phyloP scores from a whole-genome alignment of 2,888 invertebrate genomes.

The Hemicrepidius hirtus region DNA sequence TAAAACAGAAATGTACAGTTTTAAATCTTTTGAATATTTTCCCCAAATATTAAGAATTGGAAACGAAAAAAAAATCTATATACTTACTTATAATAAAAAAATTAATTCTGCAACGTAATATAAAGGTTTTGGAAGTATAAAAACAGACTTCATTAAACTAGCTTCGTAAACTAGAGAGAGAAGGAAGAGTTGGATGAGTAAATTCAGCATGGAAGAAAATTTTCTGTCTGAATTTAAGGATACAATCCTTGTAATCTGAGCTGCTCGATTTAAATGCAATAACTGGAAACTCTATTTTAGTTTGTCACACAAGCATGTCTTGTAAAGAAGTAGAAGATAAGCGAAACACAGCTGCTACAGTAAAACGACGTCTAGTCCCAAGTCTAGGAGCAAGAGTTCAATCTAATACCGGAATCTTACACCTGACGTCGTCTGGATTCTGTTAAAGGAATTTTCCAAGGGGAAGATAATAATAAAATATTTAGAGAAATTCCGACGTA shows the following conservation, averaged over 20 bases:
- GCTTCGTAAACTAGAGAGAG: too few relatives aligned
- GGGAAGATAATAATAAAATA: conserved; percentile 30
- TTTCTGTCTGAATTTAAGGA: not conserved
- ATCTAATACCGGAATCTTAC: conserved; percentile 21
- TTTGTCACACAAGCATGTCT: conserved; percentile 13
- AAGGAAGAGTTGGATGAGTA: not conserved
- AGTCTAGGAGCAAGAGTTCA: conserved; percentile 25
- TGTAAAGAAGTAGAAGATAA: conserved; percentile 15
- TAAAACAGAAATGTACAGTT: too few relatives aligned
- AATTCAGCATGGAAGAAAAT: too few relatives aligned
- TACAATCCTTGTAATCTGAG: conserved; percentile 1
- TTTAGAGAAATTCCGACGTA: conserved; percentile 25
- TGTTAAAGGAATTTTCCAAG: conserved; percentile 14
- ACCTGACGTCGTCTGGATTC: conserved; percentile 26
- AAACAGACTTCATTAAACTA: too few relatives aligned
- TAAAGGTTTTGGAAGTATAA: too few relatives aligned
- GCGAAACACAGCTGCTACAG: conserved; percentile 19
- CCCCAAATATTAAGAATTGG: too few relatives aligned
- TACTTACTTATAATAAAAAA: too few relatives aligned
- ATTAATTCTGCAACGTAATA: too few relatives aligned
- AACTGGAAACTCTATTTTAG: conserved; percentile 2
- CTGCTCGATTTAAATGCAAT: conserved; percentile 7
- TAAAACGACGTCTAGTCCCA: conserved; percentile 25
- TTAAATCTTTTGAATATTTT: too few relatives aligned
- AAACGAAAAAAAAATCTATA: too few relatives aligned